Percentiles rank a stretch among this genome's conserved stretches.
Evolutionary conservation across 2,113 vertebrate genomes (phyloP).

Genomic region (Columbina picui): DNA sequence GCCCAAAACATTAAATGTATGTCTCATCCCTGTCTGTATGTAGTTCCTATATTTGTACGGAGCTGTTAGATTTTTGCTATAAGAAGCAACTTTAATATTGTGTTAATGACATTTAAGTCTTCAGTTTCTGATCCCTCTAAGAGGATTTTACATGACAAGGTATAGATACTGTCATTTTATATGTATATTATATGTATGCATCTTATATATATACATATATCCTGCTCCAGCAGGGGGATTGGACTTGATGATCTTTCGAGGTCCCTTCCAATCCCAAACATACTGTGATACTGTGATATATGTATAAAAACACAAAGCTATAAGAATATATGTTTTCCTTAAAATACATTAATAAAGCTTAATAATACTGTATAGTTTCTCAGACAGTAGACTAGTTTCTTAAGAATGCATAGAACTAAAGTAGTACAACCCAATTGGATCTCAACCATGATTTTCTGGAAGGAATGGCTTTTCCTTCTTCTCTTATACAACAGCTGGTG

Average conservation of each 20-base stretch:
- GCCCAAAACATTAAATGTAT: background rate
- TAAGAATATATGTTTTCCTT: background rate
- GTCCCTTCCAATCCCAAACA: too few relatives aligned
- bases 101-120: background rate
- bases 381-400: background rate
- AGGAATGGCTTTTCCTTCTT: background rate
- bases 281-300: too few relatives aligned
- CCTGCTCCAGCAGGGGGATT: too few relatives aligned
- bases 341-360: background rate
- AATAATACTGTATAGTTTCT: background rate
- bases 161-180: background rate
- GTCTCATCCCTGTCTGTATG: background rate
- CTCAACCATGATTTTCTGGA: background rate
- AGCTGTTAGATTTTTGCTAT: background rate
- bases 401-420: background rate
- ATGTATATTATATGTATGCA: fast-evolving
- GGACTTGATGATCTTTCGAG: too few relatives aligned
- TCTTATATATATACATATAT: background rate
- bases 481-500: background rate
- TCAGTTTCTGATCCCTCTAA: background rate
- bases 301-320: too few relatives aligned
- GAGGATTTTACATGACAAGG: background rate
- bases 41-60: background rate
- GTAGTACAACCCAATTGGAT: background rate
- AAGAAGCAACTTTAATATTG: background rate